Conservation (phyloP, 2,888 invertebrate genomes). For the Acronicta psi region DNA sequence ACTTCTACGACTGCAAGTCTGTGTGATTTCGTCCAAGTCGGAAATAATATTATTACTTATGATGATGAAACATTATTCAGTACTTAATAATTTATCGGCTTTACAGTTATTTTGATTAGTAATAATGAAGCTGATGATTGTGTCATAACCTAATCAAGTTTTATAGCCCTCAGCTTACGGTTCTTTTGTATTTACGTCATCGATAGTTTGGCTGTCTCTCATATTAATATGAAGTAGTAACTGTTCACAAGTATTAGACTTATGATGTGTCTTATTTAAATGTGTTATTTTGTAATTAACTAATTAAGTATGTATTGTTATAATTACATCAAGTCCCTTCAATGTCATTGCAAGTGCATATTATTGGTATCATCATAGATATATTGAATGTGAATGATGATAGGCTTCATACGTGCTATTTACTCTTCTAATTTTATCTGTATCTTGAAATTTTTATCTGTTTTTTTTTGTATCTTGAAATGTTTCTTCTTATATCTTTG, state of each 20-base stretch:
- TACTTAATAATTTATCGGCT: constrained; percentile 18
- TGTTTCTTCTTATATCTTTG: too few species aligned
- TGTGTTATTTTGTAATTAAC: background rate
- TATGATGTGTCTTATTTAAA: constrained; percentile 18
- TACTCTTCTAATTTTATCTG: too few species aligned
- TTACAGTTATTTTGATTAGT: constrained; percentile 47
- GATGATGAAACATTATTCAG: constrained; percentile 9
- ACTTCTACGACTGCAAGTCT: too few species aligned
- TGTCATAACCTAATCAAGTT: constrained; percentile 38
- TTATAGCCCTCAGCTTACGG: constrained; percentile 24
- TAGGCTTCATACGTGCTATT: too few species aligned
- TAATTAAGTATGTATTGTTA: background rate
- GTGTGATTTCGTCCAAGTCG: background rate
- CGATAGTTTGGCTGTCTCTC: constrained; percentile 26
- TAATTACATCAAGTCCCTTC: background rate
- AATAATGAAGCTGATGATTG: constrained; percentile 37
- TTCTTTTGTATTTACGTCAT: constrained; percentile 27
- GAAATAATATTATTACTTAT: background rate
- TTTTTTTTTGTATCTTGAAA: too few species aligned
- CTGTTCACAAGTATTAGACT: constrained; percentile 13
- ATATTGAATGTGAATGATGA: too few species aligned
- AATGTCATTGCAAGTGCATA: background rate
- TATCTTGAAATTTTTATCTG: too few species aligned
- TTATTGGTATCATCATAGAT: background rate
- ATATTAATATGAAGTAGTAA: constrained; percentile 30